Base-by-base conservation (phyloP, 2,113 vertebrate genomes). In the Pterocles burchelli region DNA sequence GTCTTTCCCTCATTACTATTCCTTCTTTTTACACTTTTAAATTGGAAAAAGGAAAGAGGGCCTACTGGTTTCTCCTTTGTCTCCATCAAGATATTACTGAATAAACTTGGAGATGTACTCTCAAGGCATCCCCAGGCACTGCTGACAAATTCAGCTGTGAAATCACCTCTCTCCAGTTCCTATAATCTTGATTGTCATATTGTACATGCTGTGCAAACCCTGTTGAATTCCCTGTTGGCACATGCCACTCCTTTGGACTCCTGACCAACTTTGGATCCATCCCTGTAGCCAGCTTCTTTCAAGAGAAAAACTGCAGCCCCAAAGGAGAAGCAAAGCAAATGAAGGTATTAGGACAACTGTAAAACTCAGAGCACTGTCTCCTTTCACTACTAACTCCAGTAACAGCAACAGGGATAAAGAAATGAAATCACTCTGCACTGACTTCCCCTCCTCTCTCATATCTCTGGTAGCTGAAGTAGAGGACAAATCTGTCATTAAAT, bases 401-500 rank as follows among this genome's bases (percentile, higher is more conserved):
- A 89, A 48, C 61, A 61, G 5, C 33, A 76, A 16, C 45, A 90
- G 31, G 28, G 26, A 59, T 26, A 93, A 92, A 82, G 75, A 94
- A 80, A 83, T 83, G 3, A 94, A 94, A 86, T 52, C 43, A 43
- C 33, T 68, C 70, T 87, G 31, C 36, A 49, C 31, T 85, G n/a
- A 36, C 21, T 92, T 85, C 7, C 11, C 16, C 11, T 77, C 17
- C 26, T 17, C 12, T 91, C 51, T 84, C 21, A 15, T 36, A 94
- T 33, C 16, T 51, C 80, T 89, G 85, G 63, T 71, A 93, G 33
- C 43, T 85, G 92, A 95, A 88, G 92, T 33, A 94, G 65, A 97
- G 91, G 92, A 97, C 89, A 97, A 97, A 97, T 88, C 71, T 95
- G 75, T 80, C 94, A 89, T 94, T 97, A 97, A 95, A 95, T 96